Conservation (phyloP, 1,140 invertebrate species). For the Brachionus rotundiformis region DNA sequence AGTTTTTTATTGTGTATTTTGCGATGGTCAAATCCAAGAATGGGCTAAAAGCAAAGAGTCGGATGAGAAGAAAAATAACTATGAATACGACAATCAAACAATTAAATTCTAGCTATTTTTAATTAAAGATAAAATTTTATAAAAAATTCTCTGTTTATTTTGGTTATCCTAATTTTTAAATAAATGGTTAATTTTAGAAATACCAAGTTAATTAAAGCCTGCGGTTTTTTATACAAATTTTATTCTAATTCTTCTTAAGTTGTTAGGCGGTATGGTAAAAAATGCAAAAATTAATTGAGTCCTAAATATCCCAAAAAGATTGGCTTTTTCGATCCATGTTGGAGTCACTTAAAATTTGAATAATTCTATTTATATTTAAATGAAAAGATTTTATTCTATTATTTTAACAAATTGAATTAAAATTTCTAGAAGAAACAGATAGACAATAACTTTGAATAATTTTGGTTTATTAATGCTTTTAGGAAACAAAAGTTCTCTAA, state of each 20-base stretch:
- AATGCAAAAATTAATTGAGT: neutral
- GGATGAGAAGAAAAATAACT: neutral
- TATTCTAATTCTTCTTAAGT: neutral
- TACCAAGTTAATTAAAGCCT: neutral
- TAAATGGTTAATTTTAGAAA: neutral
- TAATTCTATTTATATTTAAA: slow-evolving; percentile 12
- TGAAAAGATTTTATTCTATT: neutral
- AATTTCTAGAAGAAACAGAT: neutral
- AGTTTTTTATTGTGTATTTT: slow-evolving; percentile 9
- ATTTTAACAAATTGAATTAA: neutral
- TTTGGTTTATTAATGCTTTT: neutral
- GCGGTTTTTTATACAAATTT: neutral
- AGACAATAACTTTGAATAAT: neutral
- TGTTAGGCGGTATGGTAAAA: neutral
- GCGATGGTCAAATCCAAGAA: slow-evolving; percentile 30
- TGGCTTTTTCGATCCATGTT: neutral
- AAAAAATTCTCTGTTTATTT: neutral
- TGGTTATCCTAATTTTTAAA: neutral
- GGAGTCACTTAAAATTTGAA: neutral
- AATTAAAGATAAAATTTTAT: neutral
- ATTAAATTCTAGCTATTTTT: neutral
- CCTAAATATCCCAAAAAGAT: neutral
- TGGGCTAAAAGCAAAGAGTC: slow-evolving; percentile 40
- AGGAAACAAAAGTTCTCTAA: neutral
- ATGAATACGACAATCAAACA: slow-evolving; percentile 9